Evolutionary conservation across 53 echinoderm and acorn worm species (phyloP).

Genomic region (Crossaster papposus): DNA sequence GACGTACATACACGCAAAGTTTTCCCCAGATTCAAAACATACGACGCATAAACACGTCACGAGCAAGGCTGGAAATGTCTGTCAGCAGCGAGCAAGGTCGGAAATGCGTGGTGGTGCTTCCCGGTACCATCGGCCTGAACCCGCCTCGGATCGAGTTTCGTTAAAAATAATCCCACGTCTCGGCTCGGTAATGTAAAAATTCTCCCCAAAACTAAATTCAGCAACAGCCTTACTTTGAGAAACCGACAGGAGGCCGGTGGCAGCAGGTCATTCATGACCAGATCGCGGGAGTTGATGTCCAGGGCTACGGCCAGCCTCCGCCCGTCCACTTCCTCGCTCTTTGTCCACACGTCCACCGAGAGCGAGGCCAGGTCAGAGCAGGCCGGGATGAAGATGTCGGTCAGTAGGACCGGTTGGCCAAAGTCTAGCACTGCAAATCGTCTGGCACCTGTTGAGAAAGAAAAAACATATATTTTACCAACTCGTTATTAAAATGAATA

Average conservation of each 20-base stretch:
- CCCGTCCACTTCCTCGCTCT: slow-evolving; percentile 92
- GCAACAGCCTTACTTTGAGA: slow-evolving; percentile 73
- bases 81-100: too few species aligned
- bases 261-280: slow-evolving; percentile 93
- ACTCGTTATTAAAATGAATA: too few species aligned
- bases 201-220: too few species aligned
- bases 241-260: slow-evolving; percentile 92
- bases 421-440: slow-evolving; percentile 96
- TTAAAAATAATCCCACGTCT: too few species aligned
- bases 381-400: slow-evolving; percentile 95
- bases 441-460: slow-evolving; percentile 76
- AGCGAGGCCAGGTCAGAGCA: slow-evolving; percentile 90
- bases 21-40: too few species aligned
- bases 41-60: too few species aligned
- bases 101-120: too few species aligned
- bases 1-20: too few species aligned
- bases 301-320: slow-evolving; percentile 90
- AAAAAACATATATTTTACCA: background rate
- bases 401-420: slow-evolving; percentile 87
- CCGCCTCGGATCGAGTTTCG: too few species aligned
- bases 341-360: slow-evolving; percentile 94
- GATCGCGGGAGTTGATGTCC: slow-evolving; percentile 83
- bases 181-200: too few species aligned
- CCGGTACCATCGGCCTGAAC: too few species aligned
- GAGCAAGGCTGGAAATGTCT: too few species aligned